Conservation (phyloP, 2,113 vertebrate species). For the Naja naja region DNA sequence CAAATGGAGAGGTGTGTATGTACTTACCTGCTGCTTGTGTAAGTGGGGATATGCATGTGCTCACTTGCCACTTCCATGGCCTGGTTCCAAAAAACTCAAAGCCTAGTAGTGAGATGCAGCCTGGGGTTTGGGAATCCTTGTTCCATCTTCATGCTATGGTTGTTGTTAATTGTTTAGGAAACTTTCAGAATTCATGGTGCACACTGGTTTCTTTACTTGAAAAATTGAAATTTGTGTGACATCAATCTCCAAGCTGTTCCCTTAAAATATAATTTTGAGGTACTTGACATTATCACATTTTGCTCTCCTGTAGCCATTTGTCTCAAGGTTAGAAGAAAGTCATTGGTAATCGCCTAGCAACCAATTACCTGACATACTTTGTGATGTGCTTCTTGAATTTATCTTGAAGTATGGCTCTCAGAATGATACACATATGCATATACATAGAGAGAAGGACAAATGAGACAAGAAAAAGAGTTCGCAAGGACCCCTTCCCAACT, state of each 20-base stretch:
- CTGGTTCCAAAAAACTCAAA: background rate
- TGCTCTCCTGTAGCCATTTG: background rate
- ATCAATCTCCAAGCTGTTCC: background rate
- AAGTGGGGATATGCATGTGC: background rate
- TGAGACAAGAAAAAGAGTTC: background rate
- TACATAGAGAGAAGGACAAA: background rate
- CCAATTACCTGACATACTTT: background rate
- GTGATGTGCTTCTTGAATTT: background rate
- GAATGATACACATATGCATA: background rate
- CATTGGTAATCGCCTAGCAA: background rate
- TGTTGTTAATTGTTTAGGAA: background rate
- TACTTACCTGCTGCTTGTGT: background rate
- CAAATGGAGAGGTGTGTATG: background rate
- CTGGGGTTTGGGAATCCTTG: background rate
- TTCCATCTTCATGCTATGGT: background rate
- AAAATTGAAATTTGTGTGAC: background rate
- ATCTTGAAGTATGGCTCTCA: background rate
- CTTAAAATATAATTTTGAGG: too few relatives aligned
- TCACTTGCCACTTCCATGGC: background rate
- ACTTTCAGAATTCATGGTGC: background rate
- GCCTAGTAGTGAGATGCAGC: too few relatives aligned
- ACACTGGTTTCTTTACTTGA: background rate
- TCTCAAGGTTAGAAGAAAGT: background rate
- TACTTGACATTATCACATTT: background rate
- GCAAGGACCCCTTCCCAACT: background rate